These are phyloP conservation scores for Bostrychus sinensis DNA, from an alignment of 2,113 vertebrate genomes.

Conservation along the genomic window DNA sequence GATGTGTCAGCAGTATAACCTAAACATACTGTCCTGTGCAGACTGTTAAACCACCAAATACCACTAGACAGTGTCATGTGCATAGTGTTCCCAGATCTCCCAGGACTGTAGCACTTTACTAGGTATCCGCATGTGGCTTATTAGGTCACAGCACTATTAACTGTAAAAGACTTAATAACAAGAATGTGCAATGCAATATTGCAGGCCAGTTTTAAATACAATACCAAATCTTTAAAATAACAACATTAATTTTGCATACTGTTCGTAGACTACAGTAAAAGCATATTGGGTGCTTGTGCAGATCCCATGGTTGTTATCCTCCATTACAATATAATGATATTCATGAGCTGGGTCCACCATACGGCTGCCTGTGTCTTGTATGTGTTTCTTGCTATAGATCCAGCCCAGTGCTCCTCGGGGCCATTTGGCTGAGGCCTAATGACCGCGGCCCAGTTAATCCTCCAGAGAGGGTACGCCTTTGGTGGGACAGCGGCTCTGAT, in stretches of 20 bases:
- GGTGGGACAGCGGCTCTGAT: slow-evolving; percentile 47
- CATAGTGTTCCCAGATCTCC: too few relatives aligned
- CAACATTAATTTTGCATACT: slow-evolving; percentile 13
- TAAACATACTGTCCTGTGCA: too few relatives aligned
- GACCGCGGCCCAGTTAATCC: slow-evolving; percentile 60
- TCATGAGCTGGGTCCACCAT: slow-evolving; percentile 70
- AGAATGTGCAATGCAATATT: too few relatives aligned
- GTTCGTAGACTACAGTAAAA: slow-evolving; percentile 16
- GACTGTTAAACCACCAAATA: too few relatives aligned
- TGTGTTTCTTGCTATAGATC: slow-evolving; percentile 66
- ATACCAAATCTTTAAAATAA: background rate
- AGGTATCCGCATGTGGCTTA: too few relatives aligned
- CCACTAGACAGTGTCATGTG: too few relatives aligned
- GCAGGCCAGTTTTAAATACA: background rate
- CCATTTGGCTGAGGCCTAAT: slow-evolving; percentile 70
- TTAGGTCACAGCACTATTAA: too few relatives aligned
- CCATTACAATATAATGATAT: slow-evolving; percentile 75
- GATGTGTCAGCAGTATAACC: too few relatives aligned
- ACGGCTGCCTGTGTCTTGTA: slow-evolving; percentile 47
- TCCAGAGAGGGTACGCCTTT: slow-evolving; percentile 53
- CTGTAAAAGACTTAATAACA: too few relatives aligned
- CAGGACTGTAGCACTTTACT: too few relatives aligned
- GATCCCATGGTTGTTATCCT: slow-evolving; percentile 57
- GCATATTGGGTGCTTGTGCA: slow-evolving; percentile 39
- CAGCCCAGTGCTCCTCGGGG: slow-evolving; percentile 54